These are phyloP conservation scores for Oedothorax gibbosus DNA, from an alignment of 1,140 invertebrate genomes.

Conservation along the genomic window DNA sequence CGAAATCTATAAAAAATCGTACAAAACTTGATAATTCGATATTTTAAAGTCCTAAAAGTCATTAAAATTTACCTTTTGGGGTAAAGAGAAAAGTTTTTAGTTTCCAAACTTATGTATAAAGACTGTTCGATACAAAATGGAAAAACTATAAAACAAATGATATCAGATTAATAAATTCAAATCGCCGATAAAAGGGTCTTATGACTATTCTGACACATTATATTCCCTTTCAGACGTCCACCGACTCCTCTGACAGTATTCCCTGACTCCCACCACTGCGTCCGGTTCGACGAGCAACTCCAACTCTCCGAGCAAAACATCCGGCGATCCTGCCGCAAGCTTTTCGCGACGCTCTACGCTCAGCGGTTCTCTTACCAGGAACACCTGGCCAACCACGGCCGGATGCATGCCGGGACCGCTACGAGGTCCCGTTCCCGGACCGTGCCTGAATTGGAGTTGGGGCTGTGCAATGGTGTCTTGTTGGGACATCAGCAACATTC, in stretches of 20 bases:
- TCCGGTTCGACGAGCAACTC: slow-evolving; percentile 60
- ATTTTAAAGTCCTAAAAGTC: no score
- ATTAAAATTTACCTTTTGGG: no score
- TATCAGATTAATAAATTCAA: no score
- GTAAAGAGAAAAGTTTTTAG: no score
- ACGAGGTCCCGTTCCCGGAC: slow-evolving; percentile 24
- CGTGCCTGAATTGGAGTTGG: slow-evolving; percentile 39
- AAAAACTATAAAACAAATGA: no score
- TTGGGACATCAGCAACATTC: neutral
- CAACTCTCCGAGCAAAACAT: slow-evolving; percentile 59
- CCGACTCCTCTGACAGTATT: slow-evolving; percentile 50
- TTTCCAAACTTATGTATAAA: no score
- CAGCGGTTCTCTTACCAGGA: slow-evolving; percentile 44
- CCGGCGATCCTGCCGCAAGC: slow-evolving; percentile 55
- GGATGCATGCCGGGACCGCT: neutral
- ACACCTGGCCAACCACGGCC: neutral
- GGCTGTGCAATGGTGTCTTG: slow-evolving; percentile 5
- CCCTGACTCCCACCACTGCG: slow-evolving; percentile 52
- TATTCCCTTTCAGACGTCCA: slow-evolving; percentile 10
- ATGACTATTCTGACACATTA: no score
- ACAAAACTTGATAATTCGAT: no score
- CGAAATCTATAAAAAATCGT: no score
- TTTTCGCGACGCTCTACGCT: slow-evolving; percentile 56
- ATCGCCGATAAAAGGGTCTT: no score
- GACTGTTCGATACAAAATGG: no score